phyloP scores from a whole-genome alignment of 2,113 vertebrate genomes.

The Ramphastos sulfuratus region DNA sequence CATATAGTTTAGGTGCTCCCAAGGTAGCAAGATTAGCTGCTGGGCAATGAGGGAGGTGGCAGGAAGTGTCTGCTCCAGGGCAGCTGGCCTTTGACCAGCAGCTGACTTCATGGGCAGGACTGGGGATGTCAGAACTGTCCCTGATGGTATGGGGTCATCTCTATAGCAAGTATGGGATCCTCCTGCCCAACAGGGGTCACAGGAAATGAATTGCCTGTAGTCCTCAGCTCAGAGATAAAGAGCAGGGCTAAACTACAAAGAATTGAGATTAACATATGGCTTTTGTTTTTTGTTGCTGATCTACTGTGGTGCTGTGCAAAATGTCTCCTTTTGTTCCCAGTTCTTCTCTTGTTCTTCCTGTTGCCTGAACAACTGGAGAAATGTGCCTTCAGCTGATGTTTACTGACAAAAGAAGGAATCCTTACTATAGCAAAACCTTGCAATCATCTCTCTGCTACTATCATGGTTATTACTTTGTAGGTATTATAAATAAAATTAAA shows the following conservation, averaged over 20 bases:
- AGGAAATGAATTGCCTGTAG: neutral
- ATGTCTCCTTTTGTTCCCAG: neutral
- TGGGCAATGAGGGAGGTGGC: neutral
- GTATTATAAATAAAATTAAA: neutral
- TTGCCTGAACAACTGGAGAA: neutral
- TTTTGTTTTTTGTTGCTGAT: neutral
- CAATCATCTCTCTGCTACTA: neutral
- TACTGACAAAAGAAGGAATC: neutral
- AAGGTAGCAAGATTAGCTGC: neutral
- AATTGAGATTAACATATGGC: neutral
- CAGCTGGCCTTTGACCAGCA: neutral
- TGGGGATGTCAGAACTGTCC: neutral
- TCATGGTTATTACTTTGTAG: neutral
- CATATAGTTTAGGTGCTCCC: neutral
- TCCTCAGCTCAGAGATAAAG: neutral
- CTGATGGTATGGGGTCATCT: neutral
- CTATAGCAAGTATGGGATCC: neutral
- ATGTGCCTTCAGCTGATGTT: neutral
- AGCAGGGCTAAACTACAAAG: neutral
- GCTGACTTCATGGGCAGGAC: neutral
- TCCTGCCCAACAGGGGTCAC: neutral
- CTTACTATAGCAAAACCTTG: neutral
- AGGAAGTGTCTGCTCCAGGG: neutral
- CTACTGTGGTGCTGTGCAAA: neutral
- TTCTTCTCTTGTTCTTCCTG: neutral